These are phyloP conservation scores for Nymphalis polychloros DNA, from an alignment of 2,888 invertebrate species.

Conservation along the genomic window DNA sequence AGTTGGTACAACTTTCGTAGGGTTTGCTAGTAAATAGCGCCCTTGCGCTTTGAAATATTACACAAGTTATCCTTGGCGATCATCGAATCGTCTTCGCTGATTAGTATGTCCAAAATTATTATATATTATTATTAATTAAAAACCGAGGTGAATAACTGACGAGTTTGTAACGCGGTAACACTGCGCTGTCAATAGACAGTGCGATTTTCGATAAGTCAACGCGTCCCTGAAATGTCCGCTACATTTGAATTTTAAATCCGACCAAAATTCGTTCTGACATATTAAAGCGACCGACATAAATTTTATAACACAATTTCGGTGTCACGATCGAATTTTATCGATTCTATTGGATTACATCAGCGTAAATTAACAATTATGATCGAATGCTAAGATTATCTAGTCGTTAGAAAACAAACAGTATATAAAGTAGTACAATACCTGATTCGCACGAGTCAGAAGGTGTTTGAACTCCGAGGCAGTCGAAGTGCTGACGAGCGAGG, in stretches of 20 bases:
- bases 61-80: background rate
- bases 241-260: constrained; percentile 54
- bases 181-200: constrained; percentile 39
- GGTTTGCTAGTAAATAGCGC: background rate
- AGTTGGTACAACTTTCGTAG: constrained; percentile 27
- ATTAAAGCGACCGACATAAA: constrained; percentile 43
- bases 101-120: constrained; percentile 5
- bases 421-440: constrained; percentile 65
- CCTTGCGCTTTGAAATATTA: background rate
- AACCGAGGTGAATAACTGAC: background rate
- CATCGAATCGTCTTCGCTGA: background rate
- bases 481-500: constrained; percentile 84
- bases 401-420: constrained; percentile 1
- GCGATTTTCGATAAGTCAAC: constrained; percentile 48
- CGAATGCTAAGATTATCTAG: background rate
- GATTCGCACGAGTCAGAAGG: constrained; percentile 94
- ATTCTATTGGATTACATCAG: constrained; percentile 16
- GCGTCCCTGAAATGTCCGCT: constrained; percentile 48
- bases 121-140: constrained; percentile 14
- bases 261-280: constrained; percentile 45
- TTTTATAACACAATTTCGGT: constrained; percentile 30
- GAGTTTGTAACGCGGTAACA: constrained; percentile 6
- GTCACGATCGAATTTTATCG: constrained; percentile 29
- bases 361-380: constrained; percentile 16
- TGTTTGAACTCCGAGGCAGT: constrained; percentile 90